These are phyloP conservation scores for Agelastica alni DNA, from an alignment of 2,888 invertebrate genomes.

Conservation along the genomic window DNA sequence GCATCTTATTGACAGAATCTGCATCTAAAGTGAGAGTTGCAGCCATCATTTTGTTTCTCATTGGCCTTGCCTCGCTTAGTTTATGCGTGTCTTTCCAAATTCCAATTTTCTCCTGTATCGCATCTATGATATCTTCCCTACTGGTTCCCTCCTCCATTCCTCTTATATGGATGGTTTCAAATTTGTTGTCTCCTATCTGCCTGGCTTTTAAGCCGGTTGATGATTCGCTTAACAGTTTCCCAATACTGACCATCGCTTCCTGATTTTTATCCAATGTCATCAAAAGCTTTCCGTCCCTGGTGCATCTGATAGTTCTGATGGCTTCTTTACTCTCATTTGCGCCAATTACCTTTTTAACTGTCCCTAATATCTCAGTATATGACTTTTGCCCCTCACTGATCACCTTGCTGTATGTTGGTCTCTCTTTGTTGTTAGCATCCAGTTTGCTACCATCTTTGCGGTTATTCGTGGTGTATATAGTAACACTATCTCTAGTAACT, in stretches of 20 bases:
- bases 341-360: neutral
- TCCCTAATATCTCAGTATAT: neutral
- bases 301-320: too few species aligned
- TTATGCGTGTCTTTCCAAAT: neutral
- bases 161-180: conserved; percentile 1
- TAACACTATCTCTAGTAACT: neutral
- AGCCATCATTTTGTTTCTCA: neutral
- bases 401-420: neutral
- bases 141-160: conserved; percentile 5
- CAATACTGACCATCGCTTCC: neutral
- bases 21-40: neutral
- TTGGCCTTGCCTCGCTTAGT: neutral
- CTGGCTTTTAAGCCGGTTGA: too few species aligned
- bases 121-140: neutral
- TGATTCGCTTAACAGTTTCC: neutral
- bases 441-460: neutral
- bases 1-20: neutral
- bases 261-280: neutral
- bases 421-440: neutral
- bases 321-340: neutral
- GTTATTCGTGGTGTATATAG: neutral
- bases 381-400: too few species aligned
- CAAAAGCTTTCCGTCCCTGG: conserved; percentile 3
- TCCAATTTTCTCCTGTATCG: neutral
- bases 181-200: neutral